Evolutionary conservation across 2,113 vertebrate genomes (phyloP), one percentile per base, ranked within the genome.

Genomic region (Laterallus jamaicensis): DNA sequence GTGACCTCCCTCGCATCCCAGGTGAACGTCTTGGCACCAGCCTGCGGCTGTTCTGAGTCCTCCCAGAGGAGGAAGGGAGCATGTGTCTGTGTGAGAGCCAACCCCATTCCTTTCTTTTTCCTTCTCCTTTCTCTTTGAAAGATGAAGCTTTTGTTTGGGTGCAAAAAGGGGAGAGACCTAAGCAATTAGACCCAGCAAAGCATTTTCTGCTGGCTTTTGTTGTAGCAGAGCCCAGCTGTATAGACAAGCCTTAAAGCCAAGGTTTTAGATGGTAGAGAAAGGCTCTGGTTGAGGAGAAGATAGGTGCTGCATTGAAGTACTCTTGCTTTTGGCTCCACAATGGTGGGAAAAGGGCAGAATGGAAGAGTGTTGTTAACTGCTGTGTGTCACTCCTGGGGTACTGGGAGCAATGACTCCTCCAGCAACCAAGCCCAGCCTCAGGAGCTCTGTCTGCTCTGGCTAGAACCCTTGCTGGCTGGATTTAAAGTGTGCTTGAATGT

Each of bases 1-100:
- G 12, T 1, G 95, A 93, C 94, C 95, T 95, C 91, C 89, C 93
- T 95, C 91, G 69, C 89, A 96, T 85, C 96, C 95, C 96, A 97
- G 96, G 96, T 97, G 95, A 97, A 97, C 94, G 93, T 97, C 96
- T 95, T 97, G 95, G 95, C 94, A 95, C 91, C 91, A 92, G 94
- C 83, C 86, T 92, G 91, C 44, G 2, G 77, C 95, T 93, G 86
- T 90, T 96, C 93, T 96, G 94, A 93, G 94, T 54, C 52, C 52
- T 54, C 52, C 52, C 92, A 93, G 91, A 96, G 82, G 95, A 97
- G 96, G 95, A 96, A 96, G 93, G 96, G 93, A 92, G 81, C 2
- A 6, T 92, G 91, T 96, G 83, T 93, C 74, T 93, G 91, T 93
- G 96, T 95, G 96, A 92, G 92, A 86, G 89, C 1, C 49, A 81